Evolutionary conservation across 2,888 invertebrate species (phyloP), one percentile per base, ranked within the genome.

Genomic region (Antheraea yamamai): DNA sequence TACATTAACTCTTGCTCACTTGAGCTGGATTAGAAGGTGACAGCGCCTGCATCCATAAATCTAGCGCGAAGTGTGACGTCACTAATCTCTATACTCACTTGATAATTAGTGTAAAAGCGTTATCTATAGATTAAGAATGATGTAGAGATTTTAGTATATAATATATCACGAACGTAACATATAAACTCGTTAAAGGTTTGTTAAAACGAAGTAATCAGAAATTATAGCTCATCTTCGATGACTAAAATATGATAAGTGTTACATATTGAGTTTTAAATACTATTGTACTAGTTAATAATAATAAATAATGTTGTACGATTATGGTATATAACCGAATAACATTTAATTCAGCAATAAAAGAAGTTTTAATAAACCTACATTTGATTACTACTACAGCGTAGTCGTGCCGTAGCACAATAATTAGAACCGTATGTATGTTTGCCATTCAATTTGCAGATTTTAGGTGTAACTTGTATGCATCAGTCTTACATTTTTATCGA

Each of bases 51-150:
- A 80, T 81, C 89, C 86, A 89, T 92, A 92, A 92, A 92, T 92
- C 90, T 88, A 85, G 81, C 82, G 82, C 77, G 84, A 84, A 83
- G 81, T 86, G 89, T 89, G 87, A 89, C 88, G 83, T 84, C 83
- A 83, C 86, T 92, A 91, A 92, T 88, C 90, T 85, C 85, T 85
- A 80, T 81, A 89, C 90, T 88, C 86, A 84, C 87, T 88, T 85
- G 86, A 87, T 92, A 91, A 93, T 92, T 93, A 91, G 87, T 86
- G 87, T 88, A 90, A 92, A 91, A 90, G 88, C 89, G 84, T 86
- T 88, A 88, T 89, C 88, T 87, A 87, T 86, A 84, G 84, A 86
- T 86, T 85, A 84, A 58, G 71, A 26, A 16, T 58, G 58, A 71
- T 71, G 71, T 55, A 47, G n/a, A 70, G 14, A 30, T 23, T 12